phyloP scores from a whole-genome alignment of 2,888 invertebrate species.

The Pimpla rufipes region DNA sequence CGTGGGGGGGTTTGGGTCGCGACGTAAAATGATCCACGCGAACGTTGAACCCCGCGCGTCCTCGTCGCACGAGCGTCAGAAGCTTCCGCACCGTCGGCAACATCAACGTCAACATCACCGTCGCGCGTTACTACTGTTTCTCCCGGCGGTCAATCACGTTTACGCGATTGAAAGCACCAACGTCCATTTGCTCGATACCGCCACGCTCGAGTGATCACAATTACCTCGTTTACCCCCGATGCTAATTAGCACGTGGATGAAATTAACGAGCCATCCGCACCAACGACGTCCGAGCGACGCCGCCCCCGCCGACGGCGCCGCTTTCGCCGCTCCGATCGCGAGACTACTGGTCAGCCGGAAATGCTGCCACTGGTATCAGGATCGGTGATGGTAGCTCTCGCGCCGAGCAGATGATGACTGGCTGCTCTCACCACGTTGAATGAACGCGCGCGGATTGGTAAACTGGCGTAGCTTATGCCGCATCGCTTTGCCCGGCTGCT shows the following conservation, averaged over 20 bases:
- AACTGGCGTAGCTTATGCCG: constrained; percentile 19
- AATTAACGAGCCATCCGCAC: constrained; percentile 41
- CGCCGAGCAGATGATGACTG: constrained; percentile 35
- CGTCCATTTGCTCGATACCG: not conserved
- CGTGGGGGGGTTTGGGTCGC: not conserved
- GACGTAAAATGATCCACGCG: constrained; percentile 42
- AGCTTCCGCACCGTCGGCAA: not conserved
- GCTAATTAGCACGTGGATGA: constrained; percentile 57
- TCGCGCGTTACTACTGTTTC: not conserved
- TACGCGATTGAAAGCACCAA: not conserved
- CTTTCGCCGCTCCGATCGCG: constrained; percentile 31
- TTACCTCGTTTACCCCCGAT: constrained; percentile 39
- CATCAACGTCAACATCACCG: not conserved
- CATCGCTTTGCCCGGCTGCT: no score
- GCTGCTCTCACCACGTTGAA: constrained; percentile 47
- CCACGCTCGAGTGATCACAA: constrained; percentile 20
- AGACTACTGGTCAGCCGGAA: constrained; percentile 49
- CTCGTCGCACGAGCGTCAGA: constrained; percentile 12
- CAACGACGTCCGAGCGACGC: constrained; percentile 34
- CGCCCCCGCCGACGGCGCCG: not conserved
- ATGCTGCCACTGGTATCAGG: constrained; percentile 49
- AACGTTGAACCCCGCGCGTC: constrained; percentile 9
- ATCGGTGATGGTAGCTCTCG: constrained; percentile 40
- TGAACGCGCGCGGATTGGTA: constrained; percentile 41
- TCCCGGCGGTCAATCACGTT: constrained; percentile 1